Evolutionary conservation across 1,140 invertebrate species (phyloP), one percentile per base, ranked within the genome.

Genomic region (Cecropterus lyciades): DNA sequence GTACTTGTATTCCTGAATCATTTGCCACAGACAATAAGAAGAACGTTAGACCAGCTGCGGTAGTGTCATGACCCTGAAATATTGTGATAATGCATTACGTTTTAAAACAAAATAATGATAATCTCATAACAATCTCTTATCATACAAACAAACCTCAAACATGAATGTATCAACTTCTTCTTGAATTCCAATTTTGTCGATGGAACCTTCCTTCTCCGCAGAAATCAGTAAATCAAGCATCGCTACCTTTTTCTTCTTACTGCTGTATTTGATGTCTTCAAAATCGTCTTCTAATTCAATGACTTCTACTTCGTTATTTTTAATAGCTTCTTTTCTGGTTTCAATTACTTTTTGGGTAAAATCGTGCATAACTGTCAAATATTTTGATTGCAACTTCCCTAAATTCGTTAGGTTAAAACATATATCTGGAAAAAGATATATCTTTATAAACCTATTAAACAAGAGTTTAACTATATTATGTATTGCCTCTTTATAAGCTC

Each of bases 171-270:
- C 70, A 3, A 72, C 70, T 63, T 71, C 94, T 81, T 96, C 94
- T 64, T 93, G 75, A 10, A 97, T 94, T 0, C 80, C 80, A 17
- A 49, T 48, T 65, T 95, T 87, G 46, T 92, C 93, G 56, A 93
- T 93, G 7, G 71, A 51, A 15, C 93, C 86, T 57, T 89, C 78
- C 40, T 92, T 87, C 48, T 93, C 92, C 20, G 93, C 93, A 73
- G 93, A 67, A 17, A 97, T 84, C n/a, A 97, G 75, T 64, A 97
- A 91, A 92, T 98, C 97, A 11, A 98, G 84, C 90, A 98, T 97
- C 3, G 96, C 96, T 11, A 95, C 76, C 40, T 94, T 92, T 60
- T 93, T 94, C 67, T 93, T 95, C 27, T 70, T 73, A 33, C 53
- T 67, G 11, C 14, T 65, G 8, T 67, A 57, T 45, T 68, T 55